Base-by-base conservation (phyloP, 2,888 invertebrate species). In the Xestoiulus laeticollis region DNA sequence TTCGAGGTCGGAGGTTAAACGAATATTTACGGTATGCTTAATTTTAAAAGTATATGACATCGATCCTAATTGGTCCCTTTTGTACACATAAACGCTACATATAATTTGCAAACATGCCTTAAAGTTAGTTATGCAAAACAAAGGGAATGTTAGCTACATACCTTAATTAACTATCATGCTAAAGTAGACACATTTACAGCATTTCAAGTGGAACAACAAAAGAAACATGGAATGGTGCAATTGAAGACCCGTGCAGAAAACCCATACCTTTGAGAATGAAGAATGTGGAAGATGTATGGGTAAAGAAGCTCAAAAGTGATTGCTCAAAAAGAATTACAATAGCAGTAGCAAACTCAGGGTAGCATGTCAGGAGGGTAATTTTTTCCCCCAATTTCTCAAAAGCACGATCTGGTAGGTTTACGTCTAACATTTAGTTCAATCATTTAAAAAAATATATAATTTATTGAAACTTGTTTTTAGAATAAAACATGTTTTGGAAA, bases 171-270 rank as follows among this genome's bases (percentile, higher is more conserved):
- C 26, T 68, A 68, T 68, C 68, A 68, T 68, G 68, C 68, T 68
- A 68, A 48, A 68, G 68, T 26, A 68, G 68, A 14, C 26, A 68
- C 68, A 68, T 68, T 68, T 68, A 68, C 68, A 26, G 68, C 68
- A 68, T 68, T 68, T 26, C 68, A 68, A 68, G 68, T 68, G 12
- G 48, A 48, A 48, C 48, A 68, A 68, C 68, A 68, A 68, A 68
- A 68, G 68, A 68, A 68, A 68, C 68, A 26, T 68, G 68, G 68
- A 68, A 68, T 68, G 26, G 14, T 26, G 26, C 68, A 68, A 68
- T 26, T 68, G 68, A 26, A 68, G 68, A 68, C 4, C 68, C 26
- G 68, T 68, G 26, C 68, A 68, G 68, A 68, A 68, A 68, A 22
- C 59, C 68, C 68, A 68, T 26, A 26, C 68, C 68, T 68, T n/a